Percentiles rank a stretch among this genome's conserved stretches.
These are phyloP conservation scores for Chalcosyrphus nemorum DNA, from an alignment of 2,888 invertebrate species.

Conservation along the genomic window DNA sequence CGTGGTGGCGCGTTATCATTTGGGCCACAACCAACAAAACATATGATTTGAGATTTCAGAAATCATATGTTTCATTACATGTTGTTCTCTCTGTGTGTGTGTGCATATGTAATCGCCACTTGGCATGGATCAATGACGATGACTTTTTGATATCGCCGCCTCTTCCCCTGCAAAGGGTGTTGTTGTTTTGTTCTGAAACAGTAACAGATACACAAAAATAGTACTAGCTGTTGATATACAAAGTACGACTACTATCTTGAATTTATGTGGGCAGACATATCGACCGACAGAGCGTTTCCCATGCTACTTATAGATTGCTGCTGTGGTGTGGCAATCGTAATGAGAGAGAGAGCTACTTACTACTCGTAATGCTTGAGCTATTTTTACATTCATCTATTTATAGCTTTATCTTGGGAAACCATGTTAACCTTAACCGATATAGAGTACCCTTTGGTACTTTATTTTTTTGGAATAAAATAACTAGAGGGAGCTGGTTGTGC, in stretches of 20 bases:
- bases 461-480: conserved; percentile 8
- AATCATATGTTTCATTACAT: conserved; percentile 25
- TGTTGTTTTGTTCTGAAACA: not conserved
- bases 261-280: not conserved
- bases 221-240: not conserved
- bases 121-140: conserved; percentile 42
- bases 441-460: conserved; percentile 2
- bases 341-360: conserved; percentile 16
- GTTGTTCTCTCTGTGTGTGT: not conserved
- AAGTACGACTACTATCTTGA: conserved; percentile 11
- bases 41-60: conserved; percentile 45
- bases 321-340: conserved; percentile 15
- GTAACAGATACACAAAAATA: conserved; percentile 1
- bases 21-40: conserved; percentile 57
- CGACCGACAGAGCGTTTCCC: not conserved
- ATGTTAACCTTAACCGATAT: conserved; percentile 57
- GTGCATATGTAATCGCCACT: not conserved
- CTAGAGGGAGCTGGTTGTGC: not conserved
- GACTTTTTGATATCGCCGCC: conserved; percentile 27
- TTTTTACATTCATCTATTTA: conserved; percentile 36
- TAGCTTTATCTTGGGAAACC: conserved; percentile 31
- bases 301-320: not conserved
- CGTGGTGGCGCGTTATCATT: conserved; percentile 49
- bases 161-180: not conserved
- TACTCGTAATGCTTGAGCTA: conserved; percentile 7